A percentile compares a stretch with the other conserved stretches of the same genome.
Evolutionary conservation across 92 coral and sea anemone genomes (phyloP).

Genomic region (Meandrina meandrites): DNA sequence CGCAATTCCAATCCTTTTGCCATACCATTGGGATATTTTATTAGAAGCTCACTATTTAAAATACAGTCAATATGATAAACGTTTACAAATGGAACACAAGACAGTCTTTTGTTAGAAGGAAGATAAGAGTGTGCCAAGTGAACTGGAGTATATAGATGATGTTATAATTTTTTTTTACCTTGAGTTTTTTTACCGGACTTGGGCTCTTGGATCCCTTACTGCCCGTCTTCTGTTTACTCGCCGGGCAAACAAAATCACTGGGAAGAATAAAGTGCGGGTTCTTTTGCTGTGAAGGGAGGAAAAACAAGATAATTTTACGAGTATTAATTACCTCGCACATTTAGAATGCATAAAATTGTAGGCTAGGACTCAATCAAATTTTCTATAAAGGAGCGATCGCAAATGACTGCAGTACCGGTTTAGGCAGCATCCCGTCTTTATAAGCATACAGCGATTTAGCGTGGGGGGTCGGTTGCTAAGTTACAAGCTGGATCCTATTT

Average conservation of each 20-base stretch:
- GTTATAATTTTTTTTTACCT: slow-evolving; percentile 16
- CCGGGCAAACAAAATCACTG: slow-evolving; percentile 32
- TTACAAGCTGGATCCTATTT: background rate
- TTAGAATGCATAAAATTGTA: background rate
- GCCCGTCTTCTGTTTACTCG: slow-evolving; percentile 3
- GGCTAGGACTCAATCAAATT: background rate
- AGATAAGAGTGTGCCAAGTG: background rate
- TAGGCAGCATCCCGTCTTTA: background rate
- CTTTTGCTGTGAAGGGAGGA: slow-evolving; percentile 15
- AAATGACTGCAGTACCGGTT: background rate
- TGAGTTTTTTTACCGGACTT: slow-evolving; percentile 46
- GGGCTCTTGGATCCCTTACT: slow-evolving; percentile 30
- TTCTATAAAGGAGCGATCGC: background rate
- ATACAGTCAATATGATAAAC: too few species aligned
- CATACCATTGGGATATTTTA: too few species aligned
- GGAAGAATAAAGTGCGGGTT: slow-evolving; percentile 46
- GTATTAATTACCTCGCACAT: background rate
- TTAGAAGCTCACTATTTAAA: too few species aligned
- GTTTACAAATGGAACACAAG: too few species aligned
- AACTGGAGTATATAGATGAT: background rate
- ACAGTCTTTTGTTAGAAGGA: background rate
- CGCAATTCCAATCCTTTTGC: background rate
- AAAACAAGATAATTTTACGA: background rate
- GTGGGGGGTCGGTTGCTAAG: background rate
- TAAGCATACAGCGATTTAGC: background rate